Evolutionary conservation across 2,113 vertebrate species (phyloP).

Genomic region (Corvus hawaiiensis): DNA sequence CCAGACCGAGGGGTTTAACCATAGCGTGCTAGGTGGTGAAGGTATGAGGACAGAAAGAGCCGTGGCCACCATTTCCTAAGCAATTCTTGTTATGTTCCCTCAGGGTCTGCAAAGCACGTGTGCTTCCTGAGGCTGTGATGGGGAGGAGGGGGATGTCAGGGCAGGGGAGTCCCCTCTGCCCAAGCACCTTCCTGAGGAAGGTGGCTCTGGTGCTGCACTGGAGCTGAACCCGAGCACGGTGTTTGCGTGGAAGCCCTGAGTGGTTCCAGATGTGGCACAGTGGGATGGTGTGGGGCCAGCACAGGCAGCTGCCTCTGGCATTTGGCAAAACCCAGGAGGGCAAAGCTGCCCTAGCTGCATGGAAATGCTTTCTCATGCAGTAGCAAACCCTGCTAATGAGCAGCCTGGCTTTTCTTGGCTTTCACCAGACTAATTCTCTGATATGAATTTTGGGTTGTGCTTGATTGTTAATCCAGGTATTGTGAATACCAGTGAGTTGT

Average conservation of each 20-base stretch:
- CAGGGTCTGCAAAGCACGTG: not conserved
- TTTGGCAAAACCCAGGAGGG: not conserved
- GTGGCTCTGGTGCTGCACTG: not conserved
- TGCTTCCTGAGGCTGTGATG: not conserved
- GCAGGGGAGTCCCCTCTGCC: not conserved
- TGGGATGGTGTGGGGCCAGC: not conserved
- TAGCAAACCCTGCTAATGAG: not conserved
- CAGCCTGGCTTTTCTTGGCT: not conserved
- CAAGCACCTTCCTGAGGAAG: not conserved
- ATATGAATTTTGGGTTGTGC: not conserved
- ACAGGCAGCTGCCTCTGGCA: not conserved
- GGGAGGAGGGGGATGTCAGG: not conserved
- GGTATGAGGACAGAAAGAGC: not conserved
- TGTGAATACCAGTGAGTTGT: not conserved
- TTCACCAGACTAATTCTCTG: not conserved
- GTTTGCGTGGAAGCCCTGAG: not conserved
- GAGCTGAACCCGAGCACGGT: accelerated
- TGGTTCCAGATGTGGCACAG: accelerated
- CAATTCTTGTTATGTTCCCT: not conserved
- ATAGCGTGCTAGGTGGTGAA: not conserved
- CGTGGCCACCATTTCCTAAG: not conserved
- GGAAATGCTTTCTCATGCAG: not conserved
- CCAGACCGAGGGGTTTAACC: not conserved
- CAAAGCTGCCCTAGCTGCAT: not conserved
- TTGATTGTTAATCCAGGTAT: not conserved